These are phyloP conservation scores for Nomada ruficornis DNA, from an alignment of 2,888 invertebrate species.

Conservation along the genomic window DNA sequence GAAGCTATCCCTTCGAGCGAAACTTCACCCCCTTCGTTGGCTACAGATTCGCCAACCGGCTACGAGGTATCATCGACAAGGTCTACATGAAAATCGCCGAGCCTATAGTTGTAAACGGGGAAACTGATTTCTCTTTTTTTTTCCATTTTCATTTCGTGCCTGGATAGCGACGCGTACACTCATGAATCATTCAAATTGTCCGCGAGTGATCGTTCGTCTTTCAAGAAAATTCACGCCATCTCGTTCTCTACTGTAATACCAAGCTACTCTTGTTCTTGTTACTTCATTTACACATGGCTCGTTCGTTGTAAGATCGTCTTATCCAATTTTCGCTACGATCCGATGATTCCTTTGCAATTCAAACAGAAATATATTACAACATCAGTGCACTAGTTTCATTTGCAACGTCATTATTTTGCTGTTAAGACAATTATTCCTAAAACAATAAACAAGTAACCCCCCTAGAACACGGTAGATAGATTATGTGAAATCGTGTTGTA, in stretches of 20 bases:
- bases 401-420: too few species aligned
- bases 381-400: neutral
- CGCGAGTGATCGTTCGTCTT: conserved; percentile 19
- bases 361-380: neutral
- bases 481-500: too few species aligned
- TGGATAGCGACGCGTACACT: conserved; percentile 28
- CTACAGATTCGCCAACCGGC: conserved; percentile 27
- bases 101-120: conserved; percentile 40
- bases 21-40: conserved; percentile 27
- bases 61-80: conserved; percentile 34
- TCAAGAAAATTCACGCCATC: conserved; percentile 13
- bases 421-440: too few species aligned
- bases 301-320: neutral
- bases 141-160: neutral
- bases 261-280: too few species aligned
- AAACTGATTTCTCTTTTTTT: conserved; percentile 4
- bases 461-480: too few species aligned
- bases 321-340: conserved; percentile 6
- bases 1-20: conserved; percentile 62
- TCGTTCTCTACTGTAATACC: neutral
- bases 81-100: conserved; percentile 43
- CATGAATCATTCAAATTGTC: conserved; percentile 57
- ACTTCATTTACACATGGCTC: neutral
- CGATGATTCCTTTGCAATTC: neutral
- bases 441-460: too few species aligned